Evolutionary conservation across 1,140 invertebrate species (phyloP), one percentile per base, ranked within the genome.

Genomic region (Oryzaephilus surinamensis): DNA sequence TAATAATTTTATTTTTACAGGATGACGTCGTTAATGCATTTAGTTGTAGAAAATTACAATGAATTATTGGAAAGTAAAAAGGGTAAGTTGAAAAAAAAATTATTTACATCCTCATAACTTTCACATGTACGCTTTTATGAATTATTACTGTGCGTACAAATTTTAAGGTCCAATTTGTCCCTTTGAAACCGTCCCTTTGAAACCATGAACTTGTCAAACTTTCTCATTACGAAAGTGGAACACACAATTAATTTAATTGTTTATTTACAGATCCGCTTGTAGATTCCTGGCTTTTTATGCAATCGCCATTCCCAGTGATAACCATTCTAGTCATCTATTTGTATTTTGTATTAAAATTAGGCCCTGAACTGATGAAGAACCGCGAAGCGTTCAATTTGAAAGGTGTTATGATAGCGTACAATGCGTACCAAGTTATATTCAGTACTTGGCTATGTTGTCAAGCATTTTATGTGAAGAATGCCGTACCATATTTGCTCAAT

Each of bases 261-360:
- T 64, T 51, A 55, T 35, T 62, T 59, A 38, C 46, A 63, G 61
- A 54, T 47, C 54, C 58, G 4, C 34, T 57, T 16, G 60, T 76
- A 15, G 75, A 81, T 41, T 68, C 74, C 4, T 88, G 83, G 83
- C 66, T 73, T 1, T 60, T 88, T 14, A 86, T 88, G 80, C 54
- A 68, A 14, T 73, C 75, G 1, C 79, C 80, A 4, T 62, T 69
- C 29, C 81, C 82, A 1, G 71, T 85, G 2, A 45, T 83, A 3
- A 27, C 60, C 10, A 74, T 82, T 26, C 57, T 81, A 23, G 55
- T 70, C 0, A 57, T 64, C 0, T 84, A 82, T 42, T 64, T 83
- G 4, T 65, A 69, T 41, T 76, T 82, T 41, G 77, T 84, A 0
- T 62, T 80, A 43, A 73, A 73, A 55, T 50, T 76, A 16, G 84